Evolutionary conservation across 2,113 vertebrate genomes (phyloP).

Genomic region (Serinus canaria): DNA sequence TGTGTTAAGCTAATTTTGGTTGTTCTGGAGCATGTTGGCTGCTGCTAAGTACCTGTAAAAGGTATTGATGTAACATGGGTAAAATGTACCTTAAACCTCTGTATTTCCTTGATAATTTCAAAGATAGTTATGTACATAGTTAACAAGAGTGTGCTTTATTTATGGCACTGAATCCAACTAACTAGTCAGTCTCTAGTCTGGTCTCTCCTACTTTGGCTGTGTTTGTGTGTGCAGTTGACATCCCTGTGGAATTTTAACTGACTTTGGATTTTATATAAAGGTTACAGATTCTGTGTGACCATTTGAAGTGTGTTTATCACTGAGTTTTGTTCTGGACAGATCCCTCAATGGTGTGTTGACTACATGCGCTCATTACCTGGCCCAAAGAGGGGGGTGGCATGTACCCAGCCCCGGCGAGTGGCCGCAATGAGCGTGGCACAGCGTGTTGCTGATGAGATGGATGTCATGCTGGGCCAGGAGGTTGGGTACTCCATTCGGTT

Average conservation of each 20-base stretch:
- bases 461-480: constrained; percentile 95
- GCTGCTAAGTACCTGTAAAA: neutral
- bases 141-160: neutral
- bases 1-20: neutral
- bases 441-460: constrained; percentile 96
- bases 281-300: neutral
- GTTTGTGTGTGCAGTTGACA: neutral
- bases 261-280: neutral
- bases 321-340: constrained; percentile 71
- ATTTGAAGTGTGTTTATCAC: neutral
- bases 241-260: neutral
- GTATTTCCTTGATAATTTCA: neutral
- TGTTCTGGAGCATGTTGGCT: neutral
- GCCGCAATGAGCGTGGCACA: constrained; percentile 97
- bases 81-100: neutral
- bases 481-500: constrained; percentile 97
- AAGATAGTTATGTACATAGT: rapidly evolving
- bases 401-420: constrained; percentile 93
- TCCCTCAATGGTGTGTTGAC: constrained; percentile 97
- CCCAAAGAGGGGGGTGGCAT: constrained; percentile 90
- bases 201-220: neutral
- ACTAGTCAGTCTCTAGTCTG: neutral
- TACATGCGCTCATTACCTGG: constrained; percentile 87
- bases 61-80: neutral
- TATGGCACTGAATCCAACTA: neutral